Percentiles rank a stretch among this genome's conserved stretches.
Evolutionary conservation across 2,797 vertebrate genomes (phyloP).

Genomic region (Myotis vivesi): DNA sequence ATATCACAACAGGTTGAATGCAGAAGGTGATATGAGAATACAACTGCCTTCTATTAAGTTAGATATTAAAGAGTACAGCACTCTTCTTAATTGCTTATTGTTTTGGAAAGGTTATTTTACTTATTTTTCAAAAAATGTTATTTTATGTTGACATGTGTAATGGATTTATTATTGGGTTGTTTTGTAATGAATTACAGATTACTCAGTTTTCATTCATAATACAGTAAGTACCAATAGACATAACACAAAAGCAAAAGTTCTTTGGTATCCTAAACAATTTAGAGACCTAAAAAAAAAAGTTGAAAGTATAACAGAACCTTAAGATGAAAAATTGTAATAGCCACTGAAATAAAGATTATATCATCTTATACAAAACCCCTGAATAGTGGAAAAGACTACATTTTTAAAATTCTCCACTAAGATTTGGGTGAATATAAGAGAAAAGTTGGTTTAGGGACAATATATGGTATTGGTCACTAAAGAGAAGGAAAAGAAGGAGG

Average conservation of each 20-base stretch:
- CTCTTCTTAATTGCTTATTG: not conserved
- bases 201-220: not conserved
- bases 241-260: not conserved
- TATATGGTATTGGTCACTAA: not conserved
- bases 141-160: not conserved
- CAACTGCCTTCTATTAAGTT: not conserved
- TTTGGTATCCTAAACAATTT: not conserved
- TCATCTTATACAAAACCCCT: not conserved
- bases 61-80: not conserved
- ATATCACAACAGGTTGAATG: not conserved
- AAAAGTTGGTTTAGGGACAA: not conserved
- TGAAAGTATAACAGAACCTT: not conserved
- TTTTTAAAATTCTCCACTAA: not conserved
- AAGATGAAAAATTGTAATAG: not conserved
- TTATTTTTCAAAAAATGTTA: not conserved
- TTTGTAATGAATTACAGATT: not conserved
- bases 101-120: not conserved
- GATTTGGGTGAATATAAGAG: not conserved
- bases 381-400: not conserved
- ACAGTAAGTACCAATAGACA: not conserved
- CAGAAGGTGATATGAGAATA: not conserved
- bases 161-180: not conserved
- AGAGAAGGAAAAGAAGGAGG: not conserved
- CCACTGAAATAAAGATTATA: not conserved
- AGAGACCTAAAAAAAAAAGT: not conserved